Conservation (phyloP, 2,888 invertebrate species). For the Lypha dubia region DNA sequence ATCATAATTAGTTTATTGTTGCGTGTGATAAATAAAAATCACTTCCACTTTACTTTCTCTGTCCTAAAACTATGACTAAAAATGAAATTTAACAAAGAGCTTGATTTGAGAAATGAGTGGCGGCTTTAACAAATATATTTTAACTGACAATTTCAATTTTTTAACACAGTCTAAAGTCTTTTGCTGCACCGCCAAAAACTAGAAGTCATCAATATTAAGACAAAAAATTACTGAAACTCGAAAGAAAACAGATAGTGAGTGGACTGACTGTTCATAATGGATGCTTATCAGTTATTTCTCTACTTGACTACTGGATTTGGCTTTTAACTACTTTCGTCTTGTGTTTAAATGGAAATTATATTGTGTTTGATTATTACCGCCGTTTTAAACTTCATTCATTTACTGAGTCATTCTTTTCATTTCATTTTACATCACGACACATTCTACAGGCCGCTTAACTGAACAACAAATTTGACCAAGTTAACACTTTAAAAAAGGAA, state of each 20-base stretch:
- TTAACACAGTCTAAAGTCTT: neutral
- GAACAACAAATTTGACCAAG: conserved; percentile 56
- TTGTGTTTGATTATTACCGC: conserved; percentile 56
- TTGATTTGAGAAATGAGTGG: neutral
- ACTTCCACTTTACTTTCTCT: conserved; percentile 16
- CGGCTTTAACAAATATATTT: conserved; percentile 16
- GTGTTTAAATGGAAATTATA: conserved; percentile 6
- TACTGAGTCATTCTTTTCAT: conserved; percentile 30
- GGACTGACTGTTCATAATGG: conserved; percentile 75
- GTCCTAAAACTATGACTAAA: neutral
- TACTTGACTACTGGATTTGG: conserved; percentile 78
- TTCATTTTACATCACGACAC: neutral
- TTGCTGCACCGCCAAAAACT: conserved; percentile 20
- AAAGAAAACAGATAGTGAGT: neutral
- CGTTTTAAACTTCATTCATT: conserved; percentile 39
- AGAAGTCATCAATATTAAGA: conserved; percentile 57
- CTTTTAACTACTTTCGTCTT: conserved; percentile 42
- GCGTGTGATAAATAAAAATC: neutral
- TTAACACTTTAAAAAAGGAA: conserved; percentile 50
- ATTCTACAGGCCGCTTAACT: conserved; percentile 5
- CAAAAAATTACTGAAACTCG: conserved; percentile 10
- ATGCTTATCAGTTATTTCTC: conserved; percentile 77
- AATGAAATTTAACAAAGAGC: neutral
- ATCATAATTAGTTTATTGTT: conserved; percentile 10
- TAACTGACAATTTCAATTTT: conserved; percentile 42